Evolutionary conservation across 2,797 vertebrate genomes (phyloP).

Genomic region (Apogon talboti): DNA sequence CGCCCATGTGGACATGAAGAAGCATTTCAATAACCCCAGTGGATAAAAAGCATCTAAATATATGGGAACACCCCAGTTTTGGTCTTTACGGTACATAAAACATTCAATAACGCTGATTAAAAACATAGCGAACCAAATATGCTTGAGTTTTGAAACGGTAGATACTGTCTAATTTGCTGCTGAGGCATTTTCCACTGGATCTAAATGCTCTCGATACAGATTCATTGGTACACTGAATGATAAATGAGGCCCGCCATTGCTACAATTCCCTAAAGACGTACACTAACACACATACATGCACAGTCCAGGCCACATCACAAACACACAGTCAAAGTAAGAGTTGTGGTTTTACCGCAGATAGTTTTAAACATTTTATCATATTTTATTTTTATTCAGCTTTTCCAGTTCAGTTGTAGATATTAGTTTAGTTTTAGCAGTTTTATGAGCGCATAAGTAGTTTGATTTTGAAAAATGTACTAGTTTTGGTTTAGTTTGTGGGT

Average conservation of each 20-base stretch:
- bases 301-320: neutral
- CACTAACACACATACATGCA: neutral
- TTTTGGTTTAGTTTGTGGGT: too few species aligned
- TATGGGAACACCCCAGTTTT: neutral
- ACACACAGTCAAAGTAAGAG: neutral
- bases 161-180: conserved; percentile 21
- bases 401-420: too few species aligned
- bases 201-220: conserved; percentile 25
- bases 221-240: conserved; percentile 34
- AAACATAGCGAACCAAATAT: conserved; percentile 14
- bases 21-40: conserved; percentile 7
- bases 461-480: too few species aligned
- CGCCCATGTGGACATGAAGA: conserved; percentile 6
- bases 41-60: neutral
- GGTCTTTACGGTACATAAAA: conserved; percentile 25
- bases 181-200: conserved; percentile 15
- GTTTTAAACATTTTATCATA: too few species aligned
- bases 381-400: too few species aligned
- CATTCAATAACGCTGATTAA: conserved; percentile 17
- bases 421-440: too few species aligned
- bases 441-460: too few species aligned
- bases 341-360: neutral
- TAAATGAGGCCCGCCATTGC: conserved; percentile 38
- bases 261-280: conserved; percentile 19
- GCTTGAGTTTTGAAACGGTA: conserved; percentile 14